phyloP scores from a whole-genome alignment of 2,797 vertebrate species.

The Diglossa cyanea region DNA sequence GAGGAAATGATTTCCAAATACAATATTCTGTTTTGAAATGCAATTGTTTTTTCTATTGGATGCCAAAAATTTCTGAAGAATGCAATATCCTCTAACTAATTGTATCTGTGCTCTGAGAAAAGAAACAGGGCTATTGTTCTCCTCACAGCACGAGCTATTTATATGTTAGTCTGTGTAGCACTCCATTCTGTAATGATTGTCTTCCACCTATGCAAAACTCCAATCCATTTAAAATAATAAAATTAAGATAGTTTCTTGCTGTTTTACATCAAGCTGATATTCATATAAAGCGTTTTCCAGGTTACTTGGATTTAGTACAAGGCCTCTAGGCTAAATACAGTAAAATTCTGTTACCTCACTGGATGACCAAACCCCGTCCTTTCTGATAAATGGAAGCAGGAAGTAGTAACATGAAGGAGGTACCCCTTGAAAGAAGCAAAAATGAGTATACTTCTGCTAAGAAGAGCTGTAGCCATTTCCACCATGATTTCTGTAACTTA shows the following conservation, averaged over 20 bases:
- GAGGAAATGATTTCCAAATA: conserved; percentile 36
- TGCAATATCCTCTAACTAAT: conserved; percentile 38
- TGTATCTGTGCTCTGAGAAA: conserved; percentile 26
- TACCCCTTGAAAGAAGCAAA: neutral
- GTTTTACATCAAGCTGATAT: neutral
- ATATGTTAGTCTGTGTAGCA: neutral
- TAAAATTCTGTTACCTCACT: neutral
- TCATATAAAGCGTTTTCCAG: neutral
- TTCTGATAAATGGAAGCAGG: neutral
- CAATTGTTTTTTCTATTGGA: conserved; percentile 1
- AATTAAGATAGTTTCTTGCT: neutral
- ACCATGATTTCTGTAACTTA: neutral
- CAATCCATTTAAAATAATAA: conserved; percentile 2
- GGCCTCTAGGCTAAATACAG: neutral
- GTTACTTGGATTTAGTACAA: neutral
- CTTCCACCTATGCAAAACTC: neutral
- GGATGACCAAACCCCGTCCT: neutral
- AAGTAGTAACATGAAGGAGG: neutral
- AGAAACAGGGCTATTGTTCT: conserved; percentile 54
- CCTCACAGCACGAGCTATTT: neutral
- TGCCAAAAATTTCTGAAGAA: conserved; percentile 42
- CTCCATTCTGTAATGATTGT: neutral
- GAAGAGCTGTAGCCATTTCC: neutral
- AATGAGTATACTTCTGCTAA: neutral
- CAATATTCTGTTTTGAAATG: conserved; percentile 36